These are phyloP conservation scores for Mugil cephalus DNA, from an alignment of 2,113 vertebrate species.

Conservation along the genomic window DNA sequence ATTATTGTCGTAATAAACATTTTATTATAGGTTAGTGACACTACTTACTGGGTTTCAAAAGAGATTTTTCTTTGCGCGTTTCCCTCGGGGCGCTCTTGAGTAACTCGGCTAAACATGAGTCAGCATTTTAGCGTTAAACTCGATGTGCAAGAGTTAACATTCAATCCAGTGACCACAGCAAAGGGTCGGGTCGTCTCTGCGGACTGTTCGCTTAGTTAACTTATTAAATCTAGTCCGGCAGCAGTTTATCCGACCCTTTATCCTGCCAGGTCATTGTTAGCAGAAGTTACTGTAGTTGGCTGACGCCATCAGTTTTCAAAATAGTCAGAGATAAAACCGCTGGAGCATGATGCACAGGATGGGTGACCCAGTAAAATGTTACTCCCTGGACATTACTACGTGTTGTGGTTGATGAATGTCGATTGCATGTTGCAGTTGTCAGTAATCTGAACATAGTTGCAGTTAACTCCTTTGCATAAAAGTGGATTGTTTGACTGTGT, in stretches of 20 bases:
- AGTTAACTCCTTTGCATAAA: background rate
- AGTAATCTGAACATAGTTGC: background rate
- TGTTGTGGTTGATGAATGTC: no score
- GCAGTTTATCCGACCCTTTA: background rate
- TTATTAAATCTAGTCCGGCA: background rate
- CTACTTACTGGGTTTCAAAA: background rate
- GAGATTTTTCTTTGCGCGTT: background rate
- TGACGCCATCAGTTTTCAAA: background rate
- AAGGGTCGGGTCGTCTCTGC: no score
- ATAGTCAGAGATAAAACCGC: no score
- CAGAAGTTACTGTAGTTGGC: background rate
- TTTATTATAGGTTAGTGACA: background rate
- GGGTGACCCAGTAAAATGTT: background rate
- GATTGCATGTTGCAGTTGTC: no score
- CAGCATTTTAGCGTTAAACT: conserved; percentile 70
- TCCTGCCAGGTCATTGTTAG: background rate
- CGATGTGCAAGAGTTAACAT: background rate
- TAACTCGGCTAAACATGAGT: conserved; percentile 74
- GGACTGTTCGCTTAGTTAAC: background rate
- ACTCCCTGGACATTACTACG: background rate
- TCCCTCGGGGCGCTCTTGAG: background rate
- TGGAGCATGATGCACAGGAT: background rate
- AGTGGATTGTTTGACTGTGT: background rate
- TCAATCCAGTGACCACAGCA: background rate
- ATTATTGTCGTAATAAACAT: background rate